A percentile compares a stretch with the other conserved stretches of the same genome.
These are phyloP conservation scores for Desmophyllum pertusum DNA, from an alignment of 92 coral and sea anemone genomes.

Conservation along the genomic window DNA sequence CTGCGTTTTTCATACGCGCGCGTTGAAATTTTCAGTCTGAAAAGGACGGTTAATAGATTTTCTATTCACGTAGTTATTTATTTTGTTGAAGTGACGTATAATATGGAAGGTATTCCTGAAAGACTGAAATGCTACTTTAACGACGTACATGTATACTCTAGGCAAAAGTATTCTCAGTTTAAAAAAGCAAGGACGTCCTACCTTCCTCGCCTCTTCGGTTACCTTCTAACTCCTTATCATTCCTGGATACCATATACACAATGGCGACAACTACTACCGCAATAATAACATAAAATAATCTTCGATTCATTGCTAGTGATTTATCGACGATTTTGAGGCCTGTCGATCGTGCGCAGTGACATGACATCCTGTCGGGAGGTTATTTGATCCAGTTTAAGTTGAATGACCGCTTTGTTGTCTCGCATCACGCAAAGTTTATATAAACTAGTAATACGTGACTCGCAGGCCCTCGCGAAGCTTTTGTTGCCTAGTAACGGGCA, in stretches of 20 bases:
- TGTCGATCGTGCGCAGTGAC: neutral
- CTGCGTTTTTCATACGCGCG: no score
- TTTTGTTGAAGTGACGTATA: no score
- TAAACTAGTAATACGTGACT: no score
- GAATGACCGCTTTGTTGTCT: neutral
- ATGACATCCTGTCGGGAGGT: neutral
- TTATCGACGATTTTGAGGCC: neutral
- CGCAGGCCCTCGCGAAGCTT: no score
- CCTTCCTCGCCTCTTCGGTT: neutral
- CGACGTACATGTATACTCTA: no score
- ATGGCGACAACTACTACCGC: neutral
- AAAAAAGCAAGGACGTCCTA: neutral
- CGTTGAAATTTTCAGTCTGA: no score
- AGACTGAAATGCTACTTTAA: no score
- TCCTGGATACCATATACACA: constrained; percentile 9
- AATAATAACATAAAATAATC: neutral
- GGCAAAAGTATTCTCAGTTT: neutral
- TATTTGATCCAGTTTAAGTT: neutral
- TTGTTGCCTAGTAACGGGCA: no score
- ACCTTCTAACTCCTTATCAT: neutral
- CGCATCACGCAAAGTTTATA: no score
- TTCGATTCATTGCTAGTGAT: constrained; percentile 21
- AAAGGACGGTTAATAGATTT: no score
- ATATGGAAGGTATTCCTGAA: no score
- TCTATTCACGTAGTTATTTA: no score